These are phyloP conservation scores for Chiloscyllium plagiosum DNA, from an alignment of 2,113 vertebrate species.

Conservation along the genomic window DNA sequence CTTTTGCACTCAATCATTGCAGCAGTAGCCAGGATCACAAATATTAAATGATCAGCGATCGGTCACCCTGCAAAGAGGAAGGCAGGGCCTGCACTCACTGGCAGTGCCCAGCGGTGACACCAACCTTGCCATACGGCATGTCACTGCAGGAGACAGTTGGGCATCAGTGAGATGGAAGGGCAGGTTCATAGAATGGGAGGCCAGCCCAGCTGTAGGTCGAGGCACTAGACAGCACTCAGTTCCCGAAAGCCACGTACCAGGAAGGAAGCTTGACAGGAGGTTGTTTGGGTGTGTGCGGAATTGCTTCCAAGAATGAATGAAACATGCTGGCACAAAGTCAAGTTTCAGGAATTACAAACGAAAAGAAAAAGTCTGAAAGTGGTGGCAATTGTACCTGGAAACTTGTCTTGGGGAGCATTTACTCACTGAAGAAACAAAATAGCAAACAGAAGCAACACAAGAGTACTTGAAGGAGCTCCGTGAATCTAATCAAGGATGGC, in stretches of 20 bases:
- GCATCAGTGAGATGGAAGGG: neutral
- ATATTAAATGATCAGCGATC: neutral
- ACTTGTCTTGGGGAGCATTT: neutral
- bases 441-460: neutral
- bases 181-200: neutral
- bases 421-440: neutral
- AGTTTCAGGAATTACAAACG: neutral
- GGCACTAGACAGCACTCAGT: neutral
- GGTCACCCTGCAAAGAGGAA: neutral
- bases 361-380: neutral
- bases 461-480: neutral
- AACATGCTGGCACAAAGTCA: neutral
- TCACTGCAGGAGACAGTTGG: neutral
- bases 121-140: neutral
- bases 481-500: neutral
- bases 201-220: neutral
- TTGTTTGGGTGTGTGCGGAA: neutral
- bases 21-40: too few species aligned
- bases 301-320: neutral
- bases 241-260: neutral
- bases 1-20: neutral
- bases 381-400: neutral
- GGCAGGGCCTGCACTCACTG: neutral
- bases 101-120: neutral
- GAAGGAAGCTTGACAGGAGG: neutral